Evolutionary conservation across 2,888 invertebrate species (phyloP).

Genomic region (Gnatocerus cornutus): DNA sequence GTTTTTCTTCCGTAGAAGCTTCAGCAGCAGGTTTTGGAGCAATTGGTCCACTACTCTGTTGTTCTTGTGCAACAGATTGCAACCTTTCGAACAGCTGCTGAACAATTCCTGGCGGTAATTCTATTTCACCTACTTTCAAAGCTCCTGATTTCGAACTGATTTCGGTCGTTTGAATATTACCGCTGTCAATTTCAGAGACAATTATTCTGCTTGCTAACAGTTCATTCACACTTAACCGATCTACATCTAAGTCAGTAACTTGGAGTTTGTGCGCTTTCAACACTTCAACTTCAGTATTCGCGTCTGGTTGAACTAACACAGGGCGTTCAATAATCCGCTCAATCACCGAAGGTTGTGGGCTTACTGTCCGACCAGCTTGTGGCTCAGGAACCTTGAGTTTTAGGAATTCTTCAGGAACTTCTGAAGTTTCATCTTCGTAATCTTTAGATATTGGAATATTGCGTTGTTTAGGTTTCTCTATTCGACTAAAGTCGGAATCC

Average conservation of each 20-base stretch:
- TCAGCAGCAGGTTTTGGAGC: constrained; percentile 15
- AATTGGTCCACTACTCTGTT: constrained; percentile 44
- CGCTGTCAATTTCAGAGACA: constrained; percentile 87
- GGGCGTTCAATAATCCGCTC: constrained; percentile 61
- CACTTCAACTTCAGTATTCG: constrained; percentile 64
- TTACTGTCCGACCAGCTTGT: not conserved
- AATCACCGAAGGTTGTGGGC: constrained; percentile 39
- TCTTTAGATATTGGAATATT: constrained; percentile 62
- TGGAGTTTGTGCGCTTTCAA: constrained; percentile 78
- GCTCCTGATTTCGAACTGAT: constrained; percentile 81
- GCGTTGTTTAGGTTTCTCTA: constrained; percentile 55
- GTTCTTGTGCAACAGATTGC: constrained; percentile 59
- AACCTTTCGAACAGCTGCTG: constrained; percentile 77
- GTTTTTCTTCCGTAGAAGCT: constrained; percentile 35
- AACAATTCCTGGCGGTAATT: constrained; percentile 80
- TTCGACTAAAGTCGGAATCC: constrained; percentile 57
- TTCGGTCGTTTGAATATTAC: constrained; percentile 82
- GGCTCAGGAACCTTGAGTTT: constrained; percentile 62
- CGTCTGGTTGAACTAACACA: constrained; percentile 51
- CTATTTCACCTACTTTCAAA: constrained; percentile 79
- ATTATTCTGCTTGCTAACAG: constrained; percentile 85
- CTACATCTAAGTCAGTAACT: constrained; percentile 85
- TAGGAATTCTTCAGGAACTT: constrained; percentile 65
- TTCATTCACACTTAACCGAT: constrained; percentile 84
- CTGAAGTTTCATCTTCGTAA: constrained; percentile 63